These are phyloP conservation scores for Xanthorhoe spadicearia DNA, from an alignment of 2,888 invertebrate species.

Conservation along the genomic window DNA sequence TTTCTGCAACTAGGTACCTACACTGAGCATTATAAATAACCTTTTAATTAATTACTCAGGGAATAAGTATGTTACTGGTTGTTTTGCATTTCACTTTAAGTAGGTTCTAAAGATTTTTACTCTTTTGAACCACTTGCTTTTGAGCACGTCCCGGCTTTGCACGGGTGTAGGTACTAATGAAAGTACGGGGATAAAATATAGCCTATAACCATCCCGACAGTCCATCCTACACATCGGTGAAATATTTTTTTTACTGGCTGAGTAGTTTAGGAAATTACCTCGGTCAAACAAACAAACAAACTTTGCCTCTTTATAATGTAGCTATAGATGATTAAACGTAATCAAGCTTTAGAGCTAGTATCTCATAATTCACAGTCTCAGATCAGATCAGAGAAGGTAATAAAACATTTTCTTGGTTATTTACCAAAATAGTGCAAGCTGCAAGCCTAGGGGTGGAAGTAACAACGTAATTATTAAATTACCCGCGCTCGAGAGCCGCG, in stretches of 20 bases:
- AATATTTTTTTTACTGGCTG: no score
- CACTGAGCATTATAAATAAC: slow-evolving; percentile 5
- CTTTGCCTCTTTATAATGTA: no score
- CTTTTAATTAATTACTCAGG: slow-evolving; percentile 35
- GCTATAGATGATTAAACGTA: no score
- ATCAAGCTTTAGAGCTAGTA: no score
- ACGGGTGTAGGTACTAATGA: no score
- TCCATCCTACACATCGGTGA: no score
- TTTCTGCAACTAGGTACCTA: slow-evolving; percentile 11
- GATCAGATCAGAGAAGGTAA: slow-evolving; percentile 1
- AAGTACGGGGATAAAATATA: no score
- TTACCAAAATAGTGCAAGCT: slow-evolving; percentile 33
- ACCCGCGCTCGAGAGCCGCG: slow-evolving; percentile 46
- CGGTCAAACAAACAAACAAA: no score
- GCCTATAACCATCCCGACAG: no score
- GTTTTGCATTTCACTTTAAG: background rate
- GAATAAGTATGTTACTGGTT: slow-evolving; percentile 14
- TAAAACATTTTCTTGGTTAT: slow-evolving; percentile 21
- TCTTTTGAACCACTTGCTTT: slow-evolving; percentile 15
- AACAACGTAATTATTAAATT: slow-evolving; percentile 72
- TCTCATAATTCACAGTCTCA: no score
- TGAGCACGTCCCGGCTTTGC: no score
- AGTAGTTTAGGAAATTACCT: no score
- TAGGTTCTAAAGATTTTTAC: background rate
- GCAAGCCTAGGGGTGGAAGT: slow-evolving; percentile 50